These are phyloP conservation scores for Sycophila texana DNA, from an alignment of 2,888 invertebrate species.

Conservation along the genomic window DNA sequence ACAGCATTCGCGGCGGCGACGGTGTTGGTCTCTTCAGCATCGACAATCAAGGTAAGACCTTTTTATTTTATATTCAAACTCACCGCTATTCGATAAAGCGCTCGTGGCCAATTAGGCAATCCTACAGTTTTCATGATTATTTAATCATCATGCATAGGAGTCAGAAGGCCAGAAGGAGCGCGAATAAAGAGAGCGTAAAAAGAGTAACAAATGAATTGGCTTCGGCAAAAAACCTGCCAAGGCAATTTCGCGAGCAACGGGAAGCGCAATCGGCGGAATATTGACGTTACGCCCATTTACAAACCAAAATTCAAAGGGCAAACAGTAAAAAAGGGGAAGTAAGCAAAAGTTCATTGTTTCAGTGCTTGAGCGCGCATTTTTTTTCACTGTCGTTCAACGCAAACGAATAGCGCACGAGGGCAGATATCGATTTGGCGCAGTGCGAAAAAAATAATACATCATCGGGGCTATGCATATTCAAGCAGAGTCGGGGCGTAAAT, in stretches of 20 bases:
- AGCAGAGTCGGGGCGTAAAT: slow-evolving; percentile 71
- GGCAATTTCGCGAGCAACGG: slow-evolving; percentile 28
- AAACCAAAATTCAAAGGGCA: slow-evolving; percentile 31
- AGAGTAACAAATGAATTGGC: slow-evolving; percentile 1
- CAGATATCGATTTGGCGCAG: slow-evolving; percentile 68
- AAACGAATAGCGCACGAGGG: slow-evolving; percentile 33
- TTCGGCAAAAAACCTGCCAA: neutral
- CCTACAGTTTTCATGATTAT: neutral
- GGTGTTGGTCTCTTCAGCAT: slow-evolving; percentile 95
- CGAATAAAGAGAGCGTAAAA: neutral
- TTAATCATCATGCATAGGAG: too few species aligned
- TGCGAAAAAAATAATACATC: slow-evolving; percentile 72
- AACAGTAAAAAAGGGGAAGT: slow-evolving; percentile 43
- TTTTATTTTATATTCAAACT: neutral
- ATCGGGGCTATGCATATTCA: slow-evolving; percentile 61
- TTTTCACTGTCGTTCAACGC: slow-evolving; percentile 43
- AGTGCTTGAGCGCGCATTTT: slow-evolving; percentile 23
- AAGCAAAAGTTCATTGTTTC: slow-evolving; percentile 43
- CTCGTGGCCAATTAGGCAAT: neutral
- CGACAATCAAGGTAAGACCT: slow-evolving; percentile 86
- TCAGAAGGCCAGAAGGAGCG: neutral
- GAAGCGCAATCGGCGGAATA: slow-evolving; percentile 26
- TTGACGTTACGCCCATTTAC: slow-evolving; percentile 21
- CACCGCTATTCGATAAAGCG: neutral
- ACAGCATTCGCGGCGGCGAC: slow-evolving; percentile 91